These are phyloP conservation scores for Harlomillsia oculata DNA, from an alignment of 1,140 invertebrate species.

Conservation along the genomic window DNA sequence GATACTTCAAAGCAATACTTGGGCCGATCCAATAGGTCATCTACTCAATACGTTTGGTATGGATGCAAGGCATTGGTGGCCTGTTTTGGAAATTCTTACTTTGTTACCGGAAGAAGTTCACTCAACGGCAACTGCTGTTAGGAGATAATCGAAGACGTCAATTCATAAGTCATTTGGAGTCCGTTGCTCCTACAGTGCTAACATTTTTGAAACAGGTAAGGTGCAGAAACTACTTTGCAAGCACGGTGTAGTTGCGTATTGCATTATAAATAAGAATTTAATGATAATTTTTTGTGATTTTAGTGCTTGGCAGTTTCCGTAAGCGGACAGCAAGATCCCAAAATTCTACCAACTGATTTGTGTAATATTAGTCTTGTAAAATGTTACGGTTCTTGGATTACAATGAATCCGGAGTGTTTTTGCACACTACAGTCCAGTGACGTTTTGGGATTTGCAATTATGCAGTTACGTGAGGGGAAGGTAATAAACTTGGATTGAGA, in stretches of 20 bases:
- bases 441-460: conserved; percentile 33
- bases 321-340: conserved; percentile 2
- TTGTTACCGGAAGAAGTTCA: conserved; percentile 93
- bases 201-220: conserved; percentile 27
- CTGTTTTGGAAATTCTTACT: conserved; percentile 81
- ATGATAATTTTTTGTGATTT: conserved; percentile 13
- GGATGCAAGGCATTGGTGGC: conserved; percentile 53
- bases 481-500: conserved; percentile 6
- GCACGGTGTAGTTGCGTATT: not conserved
- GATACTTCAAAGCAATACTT: conserved; percentile 83
- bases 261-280: not conserved
- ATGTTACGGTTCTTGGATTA: conserved; percentile 34
- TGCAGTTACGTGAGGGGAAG: conserved; percentile 34
- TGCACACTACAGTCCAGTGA: conserved; percentile 20
- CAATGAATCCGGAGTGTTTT: conserved; percentile 32
- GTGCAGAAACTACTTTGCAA: conserved; percentile 34
- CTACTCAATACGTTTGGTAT: conserved; percentile 60
- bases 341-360: conserved; percentile 12
- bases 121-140: conserved; percentile 66
- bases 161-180: conserved; percentile 62
- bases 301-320: conserved; percentile 20
- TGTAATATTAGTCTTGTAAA: conserved; percentile 26
- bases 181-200: conserved; percentile 41
- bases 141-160: conserved; percentile 81
- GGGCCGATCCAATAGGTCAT: conserved; percentile 80